Conservation (phyloP, 2,113 vertebrate species). For the Ageneiosus marmoratus region DNA sequence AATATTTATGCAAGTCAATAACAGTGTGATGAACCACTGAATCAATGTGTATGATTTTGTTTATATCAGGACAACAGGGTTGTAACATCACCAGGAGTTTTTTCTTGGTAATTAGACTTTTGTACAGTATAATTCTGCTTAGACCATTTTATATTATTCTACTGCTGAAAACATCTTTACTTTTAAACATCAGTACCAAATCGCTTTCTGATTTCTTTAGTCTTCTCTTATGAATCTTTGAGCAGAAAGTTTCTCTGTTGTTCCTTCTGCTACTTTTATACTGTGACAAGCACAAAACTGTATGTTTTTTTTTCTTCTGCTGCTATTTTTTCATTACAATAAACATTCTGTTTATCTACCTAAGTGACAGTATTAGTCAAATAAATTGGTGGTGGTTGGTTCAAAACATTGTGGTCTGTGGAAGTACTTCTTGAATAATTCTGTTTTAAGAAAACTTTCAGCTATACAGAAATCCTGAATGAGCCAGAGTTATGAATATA, state of each 20-base stretch:
- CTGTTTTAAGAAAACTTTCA: no score
- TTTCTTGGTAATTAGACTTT: not conserved
- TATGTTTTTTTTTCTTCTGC: not conserved
- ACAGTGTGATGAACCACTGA: not conserved
- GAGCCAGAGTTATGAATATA: not conserved
- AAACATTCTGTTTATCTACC: not conserved
- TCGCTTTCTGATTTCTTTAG: not conserved
- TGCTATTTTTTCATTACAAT: constrained; percentile 8
- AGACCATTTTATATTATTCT: not conserved
- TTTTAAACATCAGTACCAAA: no score
- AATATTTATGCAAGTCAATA: not conserved
- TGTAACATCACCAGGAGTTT: not conserved
- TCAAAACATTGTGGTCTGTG: not conserved
- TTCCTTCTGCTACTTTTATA: not conserved
- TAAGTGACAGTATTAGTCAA: constrained; percentile 24
- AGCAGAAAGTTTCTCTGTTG: not conserved
- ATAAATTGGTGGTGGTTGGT: constrained; percentile 30
- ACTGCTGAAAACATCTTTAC: not conserved
- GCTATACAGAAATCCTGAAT: not conserved
- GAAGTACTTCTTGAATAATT: no score
- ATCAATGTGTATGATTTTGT: not conserved
- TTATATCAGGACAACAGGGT: not conserved
- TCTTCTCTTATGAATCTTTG: not conserved
- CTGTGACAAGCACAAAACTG: not conserved
- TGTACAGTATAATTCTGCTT: not conserved